Evolutionary conservation across 2,888 invertebrate genomes (phyloP), one percentile per base, ranked within the genome.

Genomic region (Dorcus hopei): DNA sequence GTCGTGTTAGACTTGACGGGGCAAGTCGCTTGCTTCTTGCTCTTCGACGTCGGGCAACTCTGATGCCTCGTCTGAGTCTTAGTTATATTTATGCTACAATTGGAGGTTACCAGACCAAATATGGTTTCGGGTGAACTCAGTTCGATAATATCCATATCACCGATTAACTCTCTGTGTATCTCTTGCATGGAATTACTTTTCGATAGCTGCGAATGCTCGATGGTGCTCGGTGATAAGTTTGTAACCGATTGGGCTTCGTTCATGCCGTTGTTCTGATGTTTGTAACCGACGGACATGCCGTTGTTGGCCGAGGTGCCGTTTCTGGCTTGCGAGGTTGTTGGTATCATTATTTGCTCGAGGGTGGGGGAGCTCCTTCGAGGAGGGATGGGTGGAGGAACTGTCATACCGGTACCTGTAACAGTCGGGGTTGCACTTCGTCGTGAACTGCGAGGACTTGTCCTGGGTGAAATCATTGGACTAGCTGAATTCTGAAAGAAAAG

Each of bases 91-190:
- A 76, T 74, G 65, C 85, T 83, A 64, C 83, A 80, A 63, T 83
- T 80, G 0, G 88, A 88, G 67, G 88, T 88, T 50, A 89, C 88
- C 26, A 89, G 80, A 0, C 89, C 89, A 14, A 84, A 85, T 56
- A 89, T 89, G 3, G 88, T 89, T 72, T 89, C 89, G 0, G 89
- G 87, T 3, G 88, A 87, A 0, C 89, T 88, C 0, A 88, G 61
- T 63, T 79, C 79, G 5, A 79, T 65, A n/a, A 63, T 54, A 52
- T 64, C 65, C 9, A 68, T 69, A 43, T 63, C 53, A 45, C 19
- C 26, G 52, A 14, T 56, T 56, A 60, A 51, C 57, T 70, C 60
- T 67, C 69, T 57, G 49, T 72, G 72, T 65, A 78, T 73, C 56
- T 78, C 77, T 53, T 77, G 70, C 74, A 78, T 76, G 9, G 78